These are phyloP conservation scores for Diachrysia chrysitis DNA, from an alignment of 2,888 invertebrate species.

Conservation along the genomic window DNA sequence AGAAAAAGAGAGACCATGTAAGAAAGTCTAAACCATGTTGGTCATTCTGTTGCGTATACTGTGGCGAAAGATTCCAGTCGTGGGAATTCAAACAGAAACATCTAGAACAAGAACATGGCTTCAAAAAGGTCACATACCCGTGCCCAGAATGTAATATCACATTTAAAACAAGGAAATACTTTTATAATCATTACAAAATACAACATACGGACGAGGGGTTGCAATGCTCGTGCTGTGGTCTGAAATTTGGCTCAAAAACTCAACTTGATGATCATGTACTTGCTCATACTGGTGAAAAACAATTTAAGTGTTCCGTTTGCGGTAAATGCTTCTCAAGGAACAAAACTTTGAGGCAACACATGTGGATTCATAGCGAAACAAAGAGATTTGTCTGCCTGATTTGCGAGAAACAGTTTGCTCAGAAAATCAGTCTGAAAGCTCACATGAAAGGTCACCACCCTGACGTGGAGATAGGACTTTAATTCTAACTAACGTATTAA, in stretches of 20 bases:
- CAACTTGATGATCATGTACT: slow-evolving; percentile 79
- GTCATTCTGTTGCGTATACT: slow-evolving; percentile 74
- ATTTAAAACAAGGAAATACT: slow-evolving; percentile 70
- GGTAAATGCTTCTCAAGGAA: slow-evolving; percentile 85
- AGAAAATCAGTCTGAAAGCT: slow-evolving; percentile 78
- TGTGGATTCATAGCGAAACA: slow-evolving; percentile 81
- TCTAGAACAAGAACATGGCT: slow-evolving; percentile 69
- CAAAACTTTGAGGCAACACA: slow-evolving; percentile 79
- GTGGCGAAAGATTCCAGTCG: slow-evolving; percentile 78
- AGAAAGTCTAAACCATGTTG: slow-evolving; percentile 73
- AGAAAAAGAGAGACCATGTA: slow-evolving; percentile 72
- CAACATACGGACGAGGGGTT: slow-evolving; percentile 75
- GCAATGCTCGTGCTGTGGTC: slow-evolving; percentile 74
- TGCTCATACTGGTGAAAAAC: slow-evolving; percentile 85
- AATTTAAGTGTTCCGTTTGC: slow-evolving; percentile 82
- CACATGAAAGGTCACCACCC: slow-evolving; percentile 77
- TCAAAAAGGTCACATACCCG: slow-evolving; percentile 65
- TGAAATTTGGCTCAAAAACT: slow-evolving; percentile 71
- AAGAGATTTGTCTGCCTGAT: slow-evolving; percentile 76
- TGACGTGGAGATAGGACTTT: slow-evolving; percentile 58
- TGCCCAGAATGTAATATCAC: slow-evolving; percentile 76
- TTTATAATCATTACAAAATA: slow-evolving; percentile 76
- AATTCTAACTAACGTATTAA: slow-evolving; percentile 11
- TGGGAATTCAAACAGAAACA: slow-evolving; percentile 80
- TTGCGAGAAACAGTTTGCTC: slow-evolving; percentile 79